Evolutionary conservation across 1,140 invertebrate genomes (phyloP).

Genomic region (Radopholus similis): DNA sequence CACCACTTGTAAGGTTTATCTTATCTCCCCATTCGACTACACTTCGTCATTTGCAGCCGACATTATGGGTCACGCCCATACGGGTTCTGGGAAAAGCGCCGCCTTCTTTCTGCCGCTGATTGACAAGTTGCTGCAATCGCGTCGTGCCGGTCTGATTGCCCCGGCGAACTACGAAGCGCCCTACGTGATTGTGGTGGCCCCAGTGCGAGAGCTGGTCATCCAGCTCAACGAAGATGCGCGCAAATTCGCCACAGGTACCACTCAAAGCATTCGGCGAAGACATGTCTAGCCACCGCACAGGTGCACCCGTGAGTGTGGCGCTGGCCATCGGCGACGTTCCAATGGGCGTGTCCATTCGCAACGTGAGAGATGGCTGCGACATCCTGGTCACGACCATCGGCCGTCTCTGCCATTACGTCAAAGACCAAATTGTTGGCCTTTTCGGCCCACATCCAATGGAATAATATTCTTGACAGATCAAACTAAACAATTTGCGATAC

Average conservation of each 20-base stretch:
- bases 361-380: slow-evolving; percentile 21
- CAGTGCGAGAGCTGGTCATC: slow-evolving; percentile 12
- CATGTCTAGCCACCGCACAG: slow-evolving; percentile 5
- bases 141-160: not conserved
- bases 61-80: slow-evolving; percentile 11
- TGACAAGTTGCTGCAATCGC: slow-evolving; percentile 6
- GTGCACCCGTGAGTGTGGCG: slow-evolving; percentile 14
- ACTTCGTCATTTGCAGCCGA: not conserved
- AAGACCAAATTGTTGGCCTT: slow-evolving; percentile 1
- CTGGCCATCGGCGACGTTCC: slow-evolving; percentile 20
- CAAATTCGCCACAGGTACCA: slow-evolving; percentile 5
- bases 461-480: slow-evolving; percentile 3
- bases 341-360: slow-evolving; percentile 5
- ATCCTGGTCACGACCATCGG: slow-evolving; percentile 18
- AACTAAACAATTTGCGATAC: slow-evolving; percentile 22
- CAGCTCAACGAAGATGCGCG: slow-evolving; percentile 13
- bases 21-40: not conserved
- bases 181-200: slow-evolving; percentile 5
- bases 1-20: not conserved
- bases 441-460: not conserved
- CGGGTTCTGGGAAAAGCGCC: slow-evolving; percentile 10
- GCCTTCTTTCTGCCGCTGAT: slow-evolving; percentile 15
- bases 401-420: slow-evolving; percentile 13
- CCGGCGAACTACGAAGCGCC: slow-evolving; percentile 2
- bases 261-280: not conserved